Conservation (phyloP, 1,140 invertebrate species). For the Calliphora vicina region DNA sequence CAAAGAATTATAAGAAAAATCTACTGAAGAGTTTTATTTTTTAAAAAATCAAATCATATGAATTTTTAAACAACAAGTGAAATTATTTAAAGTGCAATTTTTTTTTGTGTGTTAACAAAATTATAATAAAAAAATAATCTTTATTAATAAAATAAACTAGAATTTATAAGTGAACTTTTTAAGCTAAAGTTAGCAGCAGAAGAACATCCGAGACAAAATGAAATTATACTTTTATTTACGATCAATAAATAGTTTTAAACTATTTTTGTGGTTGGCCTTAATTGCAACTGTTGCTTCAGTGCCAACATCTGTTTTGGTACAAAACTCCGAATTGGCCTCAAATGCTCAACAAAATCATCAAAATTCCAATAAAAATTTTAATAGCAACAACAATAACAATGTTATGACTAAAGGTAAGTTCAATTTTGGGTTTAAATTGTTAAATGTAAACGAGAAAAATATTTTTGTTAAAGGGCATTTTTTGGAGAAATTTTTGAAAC, state of each 20-base stretch:
- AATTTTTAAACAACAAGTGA: background rate
- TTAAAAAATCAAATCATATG: background rate
- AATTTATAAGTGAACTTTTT: background rate
- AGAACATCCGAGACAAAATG: background rate
- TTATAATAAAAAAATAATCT: background rate
- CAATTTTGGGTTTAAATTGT: background rate
- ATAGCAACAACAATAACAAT: constrained; percentile 42
- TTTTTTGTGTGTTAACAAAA: background rate
- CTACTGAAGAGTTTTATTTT: background rate
- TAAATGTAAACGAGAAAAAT: too few species aligned
- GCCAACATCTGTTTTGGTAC: constrained; percentile 59
- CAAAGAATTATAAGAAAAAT: background rate
- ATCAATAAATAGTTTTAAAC: constrained; percentile 8
- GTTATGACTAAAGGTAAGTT: constrained; percentile 38
- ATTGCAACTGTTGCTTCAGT: constrained; percentile 49
- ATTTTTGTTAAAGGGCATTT: background rate
- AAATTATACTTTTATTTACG: background rate
- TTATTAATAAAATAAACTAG: background rate
- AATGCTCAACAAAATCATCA: constrained; percentile 37
- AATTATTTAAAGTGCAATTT: constrained; percentile 21
- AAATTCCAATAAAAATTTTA: constrained; percentile 49
- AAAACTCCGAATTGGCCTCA: constrained; percentile 57
- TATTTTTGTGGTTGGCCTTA: constrained; percentile 42
- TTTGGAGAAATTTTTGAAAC: background rate
- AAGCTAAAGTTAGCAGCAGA: background rate